phyloP scores from a whole-genome alignment of 2,888 invertebrate genomes.

The Latheticus oryzae region DNA sequence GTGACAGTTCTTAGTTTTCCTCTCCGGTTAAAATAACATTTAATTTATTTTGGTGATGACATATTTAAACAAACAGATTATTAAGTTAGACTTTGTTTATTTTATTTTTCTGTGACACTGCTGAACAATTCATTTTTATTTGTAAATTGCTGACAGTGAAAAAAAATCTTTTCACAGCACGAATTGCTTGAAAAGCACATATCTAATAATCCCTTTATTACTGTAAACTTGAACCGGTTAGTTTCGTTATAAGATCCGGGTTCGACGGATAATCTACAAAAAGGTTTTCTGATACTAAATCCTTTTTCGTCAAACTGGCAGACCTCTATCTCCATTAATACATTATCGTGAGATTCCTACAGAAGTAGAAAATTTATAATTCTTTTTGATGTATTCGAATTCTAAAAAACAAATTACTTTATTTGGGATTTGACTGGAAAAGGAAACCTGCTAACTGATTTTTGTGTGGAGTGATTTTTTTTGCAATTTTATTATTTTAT shows the following conservation, averaged over 20 bases:
- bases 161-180: too few relatives aligned
- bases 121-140: too few relatives aligned
- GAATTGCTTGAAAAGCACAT: too few relatives aligned
- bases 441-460: background rate
- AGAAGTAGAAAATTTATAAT: conserved; percentile 12
- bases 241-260: conserved; percentile 11
- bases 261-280: conserved; percentile 13
- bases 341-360: conserved; percentile 11
- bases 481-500: conserved; percentile 3
- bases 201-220: conserved; percentile 17
- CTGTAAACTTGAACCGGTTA: conserved; percentile 12
- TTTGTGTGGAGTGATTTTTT: background rate
- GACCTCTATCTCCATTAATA: conserved; percentile 12
- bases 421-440: conserved; percentile 1
- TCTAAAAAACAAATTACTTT: background rate
- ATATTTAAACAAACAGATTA: too few relatives aligned
- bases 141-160: too few relatives aligned
- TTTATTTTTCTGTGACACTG: too few relatives aligned
- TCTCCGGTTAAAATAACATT: too few relatives aligned
- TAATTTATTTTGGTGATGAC: too few relatives aligned
- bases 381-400: conserved; percentile 10
- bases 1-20: too few relatives aligned
- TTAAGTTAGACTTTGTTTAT: too few relatives aligned
- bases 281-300: conserved; percentile 25
- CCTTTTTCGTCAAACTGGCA: conserved; percentile 24